Evolutionary conservation across 2,113 vertebrate genomes (phyloP), one percentile per base, ranked within the genome.

Genomic region (Brachyhypopomus occidentalis): DNA sequence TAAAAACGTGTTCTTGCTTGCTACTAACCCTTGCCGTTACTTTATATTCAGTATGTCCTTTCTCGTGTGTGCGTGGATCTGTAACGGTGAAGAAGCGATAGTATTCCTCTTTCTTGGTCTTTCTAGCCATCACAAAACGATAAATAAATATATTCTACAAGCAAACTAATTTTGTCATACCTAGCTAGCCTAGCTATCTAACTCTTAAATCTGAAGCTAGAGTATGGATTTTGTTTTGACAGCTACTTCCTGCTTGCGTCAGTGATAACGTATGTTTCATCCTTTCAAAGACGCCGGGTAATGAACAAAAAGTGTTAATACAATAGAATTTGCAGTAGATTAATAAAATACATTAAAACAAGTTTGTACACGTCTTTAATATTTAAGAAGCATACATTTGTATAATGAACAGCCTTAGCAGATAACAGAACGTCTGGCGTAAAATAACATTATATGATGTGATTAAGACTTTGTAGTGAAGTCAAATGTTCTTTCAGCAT

Each of bases 11-110:
- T 30, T 30, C 64, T 77, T 38, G 52, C 20, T 45, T 41, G 34
- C 41, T 75, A 91, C 93, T 89, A 48, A 97, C 96, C 95, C 95
- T 90, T 1, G 95, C 96, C 11, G 92, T 92, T 52, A 97, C 94
- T 94, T 94, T 96, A 87, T 97, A 97, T 79, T 97, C 96, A 1
- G 96, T 97, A 93, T 95, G 92, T 77, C 96, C 96, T 82, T 96
- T 96, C 79, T 95, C 94, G 86, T 97, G 94, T 23, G 91, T 90
- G 34, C 96, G 93, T 38, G 94, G 90, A 1, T 97, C 95, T 4
- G 92, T 92, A n/a, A 97, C 96, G 1, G 90, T 84, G 67, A 96
- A 97, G 78, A 93, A 94, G 0, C 96, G 92, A 72, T 94, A 82
- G 79, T 94, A 94, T 79, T 96, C 95, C 52, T 97, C 95, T 86